Conservation (phyloP, 1,140 invertebrate genomes). For the Drosophila truncata region DNA sequence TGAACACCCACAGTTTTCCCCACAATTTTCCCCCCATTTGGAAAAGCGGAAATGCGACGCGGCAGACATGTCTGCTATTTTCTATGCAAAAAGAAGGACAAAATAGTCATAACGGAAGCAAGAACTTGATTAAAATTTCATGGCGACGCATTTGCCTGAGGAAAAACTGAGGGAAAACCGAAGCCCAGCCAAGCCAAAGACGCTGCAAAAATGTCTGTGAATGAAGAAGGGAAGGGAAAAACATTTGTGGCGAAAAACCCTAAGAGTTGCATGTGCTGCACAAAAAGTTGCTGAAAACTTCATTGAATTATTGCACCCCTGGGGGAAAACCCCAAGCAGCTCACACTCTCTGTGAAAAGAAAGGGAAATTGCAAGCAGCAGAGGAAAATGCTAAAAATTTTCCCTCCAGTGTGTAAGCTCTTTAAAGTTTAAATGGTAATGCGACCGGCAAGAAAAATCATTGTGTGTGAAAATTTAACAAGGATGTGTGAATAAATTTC, state of each 20-base stretch:
- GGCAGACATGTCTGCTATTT: conserved; percentile 53
- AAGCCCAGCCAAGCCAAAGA: conserved; percentile 16
- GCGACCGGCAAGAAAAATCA: conserved; percentile 16
- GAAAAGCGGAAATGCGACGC: conserved; percentile 41
- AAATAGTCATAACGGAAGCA: conserved; percentile 47
- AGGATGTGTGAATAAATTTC: conserved; percentile 31
- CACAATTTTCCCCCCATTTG: background rate
- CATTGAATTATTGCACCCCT: conserved; percentile 52
- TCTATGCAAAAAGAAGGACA: conserved; percentile 24
- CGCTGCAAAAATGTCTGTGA: conserved; percentile 29
- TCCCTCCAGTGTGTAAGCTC: background rate
- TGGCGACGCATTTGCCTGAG: conserved; percentile 48
- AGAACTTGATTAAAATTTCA: conserved; percentile 57
- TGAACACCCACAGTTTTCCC: background rate
- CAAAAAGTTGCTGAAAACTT: conserved; percentile 49
- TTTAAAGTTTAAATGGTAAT: conserved; percentile 44
- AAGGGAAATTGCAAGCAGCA: conserved; percentile 46
- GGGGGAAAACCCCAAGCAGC: conserved; percentile 12
- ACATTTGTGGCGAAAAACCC: conserved; percentile 11
- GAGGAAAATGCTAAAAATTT: background rate
- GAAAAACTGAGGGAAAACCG: conserved; percentile 14
- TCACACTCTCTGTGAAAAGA: conserved; percentile 23
- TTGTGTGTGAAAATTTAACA: conserved; percentile 50
- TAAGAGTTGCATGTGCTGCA: conserved; percentile 38
- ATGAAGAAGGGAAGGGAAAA: conserved; percentile 8